phyloP scores from a whole-genome alignment of 1,140 invertebrate species.

The Drosophila malerkotliana region DNA sequence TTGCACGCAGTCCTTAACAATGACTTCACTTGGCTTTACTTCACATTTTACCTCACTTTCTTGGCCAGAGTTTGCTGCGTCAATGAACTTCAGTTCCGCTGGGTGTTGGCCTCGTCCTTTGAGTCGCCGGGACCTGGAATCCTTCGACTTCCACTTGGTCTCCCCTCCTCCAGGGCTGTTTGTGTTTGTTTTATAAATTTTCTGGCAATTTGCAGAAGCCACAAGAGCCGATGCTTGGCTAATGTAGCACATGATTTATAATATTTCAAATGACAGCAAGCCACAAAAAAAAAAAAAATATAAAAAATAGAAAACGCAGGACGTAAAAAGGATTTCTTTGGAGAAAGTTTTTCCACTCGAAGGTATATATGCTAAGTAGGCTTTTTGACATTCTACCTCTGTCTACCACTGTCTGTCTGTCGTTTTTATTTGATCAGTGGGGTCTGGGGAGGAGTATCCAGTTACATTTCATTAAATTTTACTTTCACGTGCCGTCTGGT shows the following conservation, averaged over 20 bases:
- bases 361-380: constrained; percentile 83
- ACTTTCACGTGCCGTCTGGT: constrained; percentile 73
- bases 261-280: constrained; percentile 75
- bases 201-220: constrained; percentile 74
- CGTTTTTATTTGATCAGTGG: constrained; percentile 1
- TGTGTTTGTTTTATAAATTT: constrained; percentile 74
- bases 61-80: constrained; percentile 32
- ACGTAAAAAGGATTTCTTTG: constrained; percentile 60
- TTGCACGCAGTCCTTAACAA: constrained; percentile 7
- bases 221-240: constrained; percentile 64
- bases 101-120: constrained; percentile 15
- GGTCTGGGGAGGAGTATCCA: constrained; percentile 47
- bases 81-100: constrained; percentile 39
- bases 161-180: constrained; percentile 7
- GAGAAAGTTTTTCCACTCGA: constrained; percentile 59
- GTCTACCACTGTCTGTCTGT: constrained; percentile 24
- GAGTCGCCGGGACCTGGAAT: background rate
- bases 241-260: constrained; percentile 82
- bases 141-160: background rate
- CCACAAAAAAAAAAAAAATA: background rate
- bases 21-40: constrained; percentile 4
- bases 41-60: constrained; percentile 2
- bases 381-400: constrained; percentile 80
- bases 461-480: constrained; percentile 83
- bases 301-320: background rate